These are phyloP conservation scores for Takifugu rubripes DNA, from an alignment of 2,797 vertebrate genomes.

Conservation along the genomic window DNA sequence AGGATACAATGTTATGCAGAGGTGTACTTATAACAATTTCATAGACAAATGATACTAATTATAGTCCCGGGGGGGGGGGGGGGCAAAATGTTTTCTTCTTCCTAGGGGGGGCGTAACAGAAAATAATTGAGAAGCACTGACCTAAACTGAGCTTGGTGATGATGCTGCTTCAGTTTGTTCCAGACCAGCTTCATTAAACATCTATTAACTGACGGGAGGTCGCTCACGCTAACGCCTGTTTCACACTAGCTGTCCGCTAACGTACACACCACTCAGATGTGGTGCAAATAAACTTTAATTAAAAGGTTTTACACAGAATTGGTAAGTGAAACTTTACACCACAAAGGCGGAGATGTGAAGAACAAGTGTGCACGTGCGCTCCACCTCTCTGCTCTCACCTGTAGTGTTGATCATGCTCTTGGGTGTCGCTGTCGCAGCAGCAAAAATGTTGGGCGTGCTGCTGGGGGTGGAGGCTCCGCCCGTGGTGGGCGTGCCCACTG, in stretches of 20 bases:
- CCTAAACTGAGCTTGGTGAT: not conserved
- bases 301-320: not conserved
- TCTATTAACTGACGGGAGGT: constrained; percentile 17
- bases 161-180: not conserved
- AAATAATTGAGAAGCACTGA: too few relatives aligned
- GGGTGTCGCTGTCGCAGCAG: constrained; percentile 92
- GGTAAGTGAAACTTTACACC: not conserved
- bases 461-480: constrained; percentile 81
- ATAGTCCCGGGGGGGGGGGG: too few relatives aligned
- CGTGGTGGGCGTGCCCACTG: constrained; percentile 87
- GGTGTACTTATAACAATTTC: too few relatives aligned
- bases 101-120: too few relatives aligned
- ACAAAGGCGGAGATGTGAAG: not conserved
- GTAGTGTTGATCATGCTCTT: constrained; percentile 99
- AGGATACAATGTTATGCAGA: too few relatives aligned
- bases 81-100: too few relatives aligned
- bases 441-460: constrained; percentile 95
- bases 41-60: too few relatives aligned
- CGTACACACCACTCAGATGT: not conserved
- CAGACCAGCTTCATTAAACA: constrained; percentile 6
- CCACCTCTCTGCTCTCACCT: constrained; percentile 73
- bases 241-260: constrained; percentile 17
- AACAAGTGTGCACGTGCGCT: not conserved
- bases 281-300: not conserved
- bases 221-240: constrained; percentile 16